Base-by-base conservation (phyloP, 2,888 invertebrate genomes). In the Nymphalis polychloros region DNA sequence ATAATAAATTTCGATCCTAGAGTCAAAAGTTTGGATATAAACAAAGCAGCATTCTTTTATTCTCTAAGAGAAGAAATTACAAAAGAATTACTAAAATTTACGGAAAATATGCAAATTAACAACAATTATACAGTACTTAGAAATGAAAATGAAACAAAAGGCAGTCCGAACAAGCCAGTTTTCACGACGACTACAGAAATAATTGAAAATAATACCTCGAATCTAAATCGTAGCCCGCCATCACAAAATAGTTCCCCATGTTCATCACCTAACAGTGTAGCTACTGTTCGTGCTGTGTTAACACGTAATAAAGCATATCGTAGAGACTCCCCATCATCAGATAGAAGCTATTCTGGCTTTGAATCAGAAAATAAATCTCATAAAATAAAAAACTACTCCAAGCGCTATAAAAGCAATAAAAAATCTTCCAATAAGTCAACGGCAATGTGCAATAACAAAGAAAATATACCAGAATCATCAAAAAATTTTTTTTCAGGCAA, bases 181-280 rank as follows among this genome's bases (percentile, higher is more conserved):
- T 69, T 73, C 47, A 65, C 72, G 23, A 59, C 69, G 67, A 50
- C 55, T 47, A 66, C 66, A 63, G 63, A 64, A 48, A 73, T 75
- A 59, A 71, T 65, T 63, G 72, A 68, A 63, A 77, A 76, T 49
- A 76, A 68, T 53, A 73, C 47, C 46, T 76, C 73, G 60, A 78
- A 71, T 64, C 70, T 68, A 16, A 72, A 55, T 27, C 64, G 52
- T 7, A 77, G 72, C 20, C 69, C 84, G 47, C 75, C 75, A 49
- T 87, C 90, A 16, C 79, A 81, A 64, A 84, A 83, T 70, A 88
- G 90, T 75, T 89, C 90, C 20, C 80, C 87, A 7, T 85, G 87
- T 75, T 91, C 90, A 8, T 86, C 89, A 17, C 84, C 82, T 27
- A 88, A 84, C 67, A 90, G 89, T 74, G 73, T 87, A 74, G 82